Evolutionary conservation across 1,140 invertebrate species (phyloP).

Genomic region (Ceratosolen fusciceps): DNA sequence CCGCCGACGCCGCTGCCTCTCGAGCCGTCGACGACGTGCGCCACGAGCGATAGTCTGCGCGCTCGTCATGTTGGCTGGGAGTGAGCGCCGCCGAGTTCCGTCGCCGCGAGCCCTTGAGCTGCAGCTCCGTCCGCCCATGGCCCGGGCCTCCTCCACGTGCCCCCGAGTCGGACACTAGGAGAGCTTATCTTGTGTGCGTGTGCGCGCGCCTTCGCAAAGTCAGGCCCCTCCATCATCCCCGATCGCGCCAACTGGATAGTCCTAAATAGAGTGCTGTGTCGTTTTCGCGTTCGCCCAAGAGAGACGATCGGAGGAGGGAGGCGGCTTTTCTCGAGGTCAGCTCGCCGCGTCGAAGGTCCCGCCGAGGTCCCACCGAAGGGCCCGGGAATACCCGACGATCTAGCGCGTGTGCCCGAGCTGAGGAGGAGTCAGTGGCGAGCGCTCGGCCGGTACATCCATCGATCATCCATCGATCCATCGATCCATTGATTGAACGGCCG

Average conservation of each 20-base stretch:
- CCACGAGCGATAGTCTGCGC: constrained; percentile 32
- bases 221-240: background rate
- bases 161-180: background rate
- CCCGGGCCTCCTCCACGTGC: background rate
- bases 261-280: no score
- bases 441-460: constrained; percentile 34
- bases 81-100: constrained; percentile 28
- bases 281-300: no score
- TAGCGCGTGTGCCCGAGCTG: background rate
- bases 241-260: no score
- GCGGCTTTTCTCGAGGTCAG: background rate
- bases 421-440: constrained; percentile 38
- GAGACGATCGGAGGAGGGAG: background rate
- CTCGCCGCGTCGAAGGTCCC: no score
- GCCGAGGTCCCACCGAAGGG: no score
- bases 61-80: constrained; percentile 45
- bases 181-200: background rate
- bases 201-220: background rate
- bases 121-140: background rate
- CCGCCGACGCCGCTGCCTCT: background rate
- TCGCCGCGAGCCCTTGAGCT: background rate
- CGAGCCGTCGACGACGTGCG: background rate
- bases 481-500: no score
- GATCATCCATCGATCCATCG: no score
- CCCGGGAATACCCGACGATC: background rate